A percentile compares a stretch with the other conserved stretches of the same genome.
Conservation (phyloP, 1,140 invertebrate genomes). For the Pseudomyrmex dendroicus region DNA sequence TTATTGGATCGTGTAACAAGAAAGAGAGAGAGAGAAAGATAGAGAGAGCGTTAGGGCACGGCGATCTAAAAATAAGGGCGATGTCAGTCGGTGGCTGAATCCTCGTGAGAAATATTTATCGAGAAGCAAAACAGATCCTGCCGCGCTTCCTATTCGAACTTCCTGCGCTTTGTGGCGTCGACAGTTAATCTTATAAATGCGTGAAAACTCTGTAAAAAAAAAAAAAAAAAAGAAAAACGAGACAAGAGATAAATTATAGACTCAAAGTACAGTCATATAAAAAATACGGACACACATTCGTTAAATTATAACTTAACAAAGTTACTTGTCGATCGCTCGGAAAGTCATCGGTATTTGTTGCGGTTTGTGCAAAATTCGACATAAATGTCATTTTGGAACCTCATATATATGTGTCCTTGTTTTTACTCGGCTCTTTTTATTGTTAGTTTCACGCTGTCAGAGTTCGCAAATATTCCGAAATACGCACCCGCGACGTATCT, state of each 20-base stretch:
- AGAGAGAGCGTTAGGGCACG: neutral
- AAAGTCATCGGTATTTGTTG: neutral
- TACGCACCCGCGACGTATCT: too few species aligned
- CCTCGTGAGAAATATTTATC: slow-evolving; percentile 30
- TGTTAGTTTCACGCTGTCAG: neutral
- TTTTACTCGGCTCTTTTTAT: slow-evolving; percentile 2
- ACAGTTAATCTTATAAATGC: neutral
- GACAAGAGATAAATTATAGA: too few species aligned
- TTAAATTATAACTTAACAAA: too few species aligned
- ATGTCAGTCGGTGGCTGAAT: slow-evolving; percentile 47
- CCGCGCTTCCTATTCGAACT: slow-evolving; percentile 25
- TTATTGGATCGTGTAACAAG: slow-evolving; percentile 64
- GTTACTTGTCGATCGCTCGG: too few species aligned
- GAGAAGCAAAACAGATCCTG: neutral
- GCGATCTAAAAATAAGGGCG: slow-evolving; percentile 62
- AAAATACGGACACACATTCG: too few species aligned
- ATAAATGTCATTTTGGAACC: neutral
- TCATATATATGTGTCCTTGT: too few species aligned
- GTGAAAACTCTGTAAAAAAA: neutral
- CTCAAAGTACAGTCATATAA: too few species aligned
- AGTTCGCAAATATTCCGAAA: slow-evolving; percentile 6
- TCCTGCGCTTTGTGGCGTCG: neutral
- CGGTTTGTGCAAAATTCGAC: neutral
- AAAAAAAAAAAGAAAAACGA: neutral
- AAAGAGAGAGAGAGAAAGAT: neutral